Evolutionary conservation across 2,113 vertebrate genomes (phyloP).

Genomic region (Rhizomys pruinosus): DNA sequence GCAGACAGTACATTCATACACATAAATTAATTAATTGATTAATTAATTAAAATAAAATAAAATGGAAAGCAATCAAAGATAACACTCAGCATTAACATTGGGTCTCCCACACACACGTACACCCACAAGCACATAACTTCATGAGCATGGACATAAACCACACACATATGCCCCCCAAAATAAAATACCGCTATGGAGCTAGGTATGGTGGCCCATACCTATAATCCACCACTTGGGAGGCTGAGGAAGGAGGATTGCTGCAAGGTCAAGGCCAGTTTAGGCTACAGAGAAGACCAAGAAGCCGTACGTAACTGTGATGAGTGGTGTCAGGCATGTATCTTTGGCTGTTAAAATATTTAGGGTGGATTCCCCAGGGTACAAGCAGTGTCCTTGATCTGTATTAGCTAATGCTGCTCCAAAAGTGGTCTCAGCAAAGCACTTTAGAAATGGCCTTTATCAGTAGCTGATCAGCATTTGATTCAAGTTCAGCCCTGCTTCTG

Average conservation of each 20-base stretch:
- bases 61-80: not conserved
- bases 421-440: accelerated
- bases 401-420: not conserved
- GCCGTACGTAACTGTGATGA: accelerated
- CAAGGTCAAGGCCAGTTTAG: not conserved
- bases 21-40: too few species aligned
- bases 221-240: not conserved
- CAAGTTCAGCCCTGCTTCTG: accelerated
- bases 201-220: not conserved
- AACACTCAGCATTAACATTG: not conserved
- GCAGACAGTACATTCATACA: too few species aligned
- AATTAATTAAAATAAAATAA: too few species aligned
- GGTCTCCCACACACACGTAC: not conserved
- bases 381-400: too few species aligned
- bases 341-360: too few species aligned
- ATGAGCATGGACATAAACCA: too few species aligned
- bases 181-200: not conserved
- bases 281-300: not conserved
- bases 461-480: accelerated
- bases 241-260: not conserved
- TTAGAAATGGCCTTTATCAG: accelerated
- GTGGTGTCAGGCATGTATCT: accelerated
- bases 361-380: accelerated
- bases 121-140: too few species aligned
- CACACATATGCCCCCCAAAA: too few species aligned